Base-by-base conservation (phyloP, 2,797 vertebrate genomes). In the Anguilla anguilla region DNA sequence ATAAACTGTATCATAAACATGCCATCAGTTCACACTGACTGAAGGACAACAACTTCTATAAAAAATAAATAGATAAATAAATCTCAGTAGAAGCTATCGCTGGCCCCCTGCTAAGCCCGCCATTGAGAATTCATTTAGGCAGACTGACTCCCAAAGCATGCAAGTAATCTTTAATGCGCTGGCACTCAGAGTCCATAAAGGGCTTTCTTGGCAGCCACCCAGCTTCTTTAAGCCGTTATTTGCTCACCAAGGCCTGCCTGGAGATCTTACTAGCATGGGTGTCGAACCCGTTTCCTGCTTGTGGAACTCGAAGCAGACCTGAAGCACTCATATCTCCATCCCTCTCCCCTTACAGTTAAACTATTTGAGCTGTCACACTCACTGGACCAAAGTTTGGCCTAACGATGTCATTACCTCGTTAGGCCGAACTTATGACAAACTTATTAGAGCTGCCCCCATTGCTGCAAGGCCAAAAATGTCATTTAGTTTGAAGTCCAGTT, bases 161-260 rank as follows among this genome's bases (percentile, higher is more conserved):
- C 46, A 49, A 82, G 83, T 83, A 49, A 85, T 85, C 57, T 51
- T 88, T 88, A 57, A 85, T 61, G 64, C 83, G 59, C 87, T 88
- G 84, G 84, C 83, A 88, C 69, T 46, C 25, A 46, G 49, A 88
- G 67, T 85, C 67, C 87, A 77, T 55, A 35, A 85, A 57, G 67
- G 49, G 6, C 53, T 69, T 51, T 67, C 72, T 67, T 86, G 87
- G 87, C 87, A 82, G 43, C 19, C 83, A 77, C 39, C 22, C 83
- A 61, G 69, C 57, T 61, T 43, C 57, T 81, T 25, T 79, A 35
- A 82, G 72, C 85, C 25, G 69, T 86, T 83, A 79, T 88, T 35
- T 88, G 77, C 79, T 74, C 31, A 51, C 85, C 83, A 85, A 83
- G 25, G 59, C 72, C 35, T 86, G 86, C 87, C 85, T 72, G 55